A percentile compares a stretch with the other conserved stretches of the same genome.
These are phyloP conservation scores for Aix galericulata DNA, from an alignment of 2,113 vertebrate species.

Conservation along the genomic window DNA sequence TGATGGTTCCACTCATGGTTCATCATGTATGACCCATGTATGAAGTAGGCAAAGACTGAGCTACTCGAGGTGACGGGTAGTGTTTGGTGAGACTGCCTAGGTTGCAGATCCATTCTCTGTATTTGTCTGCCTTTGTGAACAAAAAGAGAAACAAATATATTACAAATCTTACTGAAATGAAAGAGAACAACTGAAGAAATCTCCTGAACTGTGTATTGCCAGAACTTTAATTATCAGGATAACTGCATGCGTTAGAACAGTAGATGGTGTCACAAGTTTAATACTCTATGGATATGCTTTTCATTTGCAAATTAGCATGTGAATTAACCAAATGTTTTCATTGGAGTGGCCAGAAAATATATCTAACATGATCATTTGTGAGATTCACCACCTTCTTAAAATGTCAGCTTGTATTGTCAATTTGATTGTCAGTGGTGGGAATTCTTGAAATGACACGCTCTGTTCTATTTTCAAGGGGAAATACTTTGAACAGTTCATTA, in stretches of 20 bases:
- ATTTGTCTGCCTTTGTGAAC: neutral
- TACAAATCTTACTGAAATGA: neutral
- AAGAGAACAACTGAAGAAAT: neutral
- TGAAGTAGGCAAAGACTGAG: neutral
- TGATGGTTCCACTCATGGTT: too few relatives aligned
- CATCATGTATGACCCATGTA: too few relatives aligned
- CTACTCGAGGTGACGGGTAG: neutral
- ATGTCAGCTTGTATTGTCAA: neutral
- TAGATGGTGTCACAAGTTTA: neutral
- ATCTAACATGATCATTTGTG: neutral
- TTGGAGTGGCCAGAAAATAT: neutral
- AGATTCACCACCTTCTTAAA: neutral
- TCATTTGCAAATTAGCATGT: neutral
- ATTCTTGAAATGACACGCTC: neutral
- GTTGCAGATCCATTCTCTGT: neutral
- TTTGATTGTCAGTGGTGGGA: neutral
- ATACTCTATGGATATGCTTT: neutral
- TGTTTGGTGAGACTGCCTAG: neutral
- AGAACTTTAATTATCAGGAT: neutral
- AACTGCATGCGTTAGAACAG: neutral
- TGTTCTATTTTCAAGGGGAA: neutral
- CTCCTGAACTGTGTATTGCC: neutral
- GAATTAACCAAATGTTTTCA: neutral
- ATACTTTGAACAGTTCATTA: neutral
- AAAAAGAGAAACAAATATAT: neutral